Base-by-base conservation (phyloP, 2,888 invertebrate species). In the Campaea margaritaria region DNA sequence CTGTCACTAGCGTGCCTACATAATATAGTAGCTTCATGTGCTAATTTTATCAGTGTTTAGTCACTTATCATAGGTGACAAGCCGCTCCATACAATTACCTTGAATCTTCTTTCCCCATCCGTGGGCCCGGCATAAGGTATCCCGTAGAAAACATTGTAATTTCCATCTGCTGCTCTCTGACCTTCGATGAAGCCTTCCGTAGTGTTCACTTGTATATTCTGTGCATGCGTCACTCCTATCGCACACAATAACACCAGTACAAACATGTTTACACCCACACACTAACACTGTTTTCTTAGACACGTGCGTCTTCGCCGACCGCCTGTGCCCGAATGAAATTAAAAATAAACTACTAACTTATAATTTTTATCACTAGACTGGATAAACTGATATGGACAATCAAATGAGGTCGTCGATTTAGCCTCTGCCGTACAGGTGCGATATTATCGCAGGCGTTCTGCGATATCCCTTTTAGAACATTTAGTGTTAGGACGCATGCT, bases 101-200 rank as follows among this genome's bases (percentile, higher is more conserved):
- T 87, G 70, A 82, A 86, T 63, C 86, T 73, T 61, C 86, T 86
- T 1, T 62, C 72, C 1, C 85, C 84, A 2, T 74, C 64, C 4
- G 81, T 74, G 0, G 74, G 64, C 0, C 81, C 86, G 0, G 82
- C 91, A 53, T 91, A 91, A n/a, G 85, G 86, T 12, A 91, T 72
- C 0, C 88, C 89, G 64, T 85, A 86, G 50, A 87, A 91, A 1
- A 73, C 75, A 16, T 66, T 69, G 63, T 86, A 87, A 49, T 79
- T 71, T 0, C 85, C 85, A 65, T 84, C 84, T 0, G 52, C 12
- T 0, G 76, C 81, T 4, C 62, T 68, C 0, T 59, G 60, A 0
- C 89, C 90, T 45, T 81, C 72, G 13, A 91, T 74, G n/a, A 67
- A 56, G 43, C 91, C 80, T 63, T 90, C 82, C 0, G 83, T 81